Evolutionary conservation across 2,888 invertebrate genomes (phyloP).

Genomic region (Temnothorax rugatulus): DNA sequence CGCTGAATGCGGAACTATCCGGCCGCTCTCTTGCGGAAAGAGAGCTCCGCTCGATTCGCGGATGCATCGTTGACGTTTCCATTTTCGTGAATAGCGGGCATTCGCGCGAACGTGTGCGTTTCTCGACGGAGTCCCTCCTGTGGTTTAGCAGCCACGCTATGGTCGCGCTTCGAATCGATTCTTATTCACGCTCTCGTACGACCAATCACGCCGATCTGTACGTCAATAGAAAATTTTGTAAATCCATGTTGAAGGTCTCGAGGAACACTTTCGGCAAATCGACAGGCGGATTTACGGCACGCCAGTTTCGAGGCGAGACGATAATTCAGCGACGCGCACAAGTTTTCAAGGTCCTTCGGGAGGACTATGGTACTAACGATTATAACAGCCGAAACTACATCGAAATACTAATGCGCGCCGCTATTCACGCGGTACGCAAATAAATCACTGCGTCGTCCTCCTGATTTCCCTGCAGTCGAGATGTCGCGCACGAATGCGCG

Average conservation of each 20-base stretch:
- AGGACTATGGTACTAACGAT: neutral
- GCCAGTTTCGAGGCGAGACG: neutral
- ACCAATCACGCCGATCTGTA: neutral
- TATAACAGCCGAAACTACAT: constrained; percentile 23
- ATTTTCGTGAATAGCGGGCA: constrained; percentile 39
- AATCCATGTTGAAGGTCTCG: neutral
- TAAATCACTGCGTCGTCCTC: constrained; percentile 32
- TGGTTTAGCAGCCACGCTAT: neutral
- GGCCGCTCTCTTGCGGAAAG: constrained; percentile 28
- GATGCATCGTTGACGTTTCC: constrained; percentile 34
- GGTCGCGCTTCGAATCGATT: constrained; percentile 9
- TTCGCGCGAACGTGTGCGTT: constrained; percentile 6
- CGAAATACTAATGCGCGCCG: constrained; percentile 20
- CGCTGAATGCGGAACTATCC: constrained; percentile 41
- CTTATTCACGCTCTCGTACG: neutral
- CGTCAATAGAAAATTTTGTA: neutral
- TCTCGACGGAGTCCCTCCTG: neutral
- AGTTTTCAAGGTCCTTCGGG: constrained; percentile 15
- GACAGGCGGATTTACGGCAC: neutral
- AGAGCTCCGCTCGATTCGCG: constrained; percentile 18
- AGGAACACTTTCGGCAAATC: neutral
- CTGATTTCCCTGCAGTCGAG: constrained; percentile 46
- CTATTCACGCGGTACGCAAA: constrained; percentile 11
- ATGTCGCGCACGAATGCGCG: neutral
- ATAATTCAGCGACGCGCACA: constrained; percentile 15